Percentiles rank a stretch among this genome's conserved stretches.
These are phyloP conservation scores for Mamestra brassicae DNA, from an alignment of 2,888 invertebrate genomes.

Conservation along the genomic window DNA sequence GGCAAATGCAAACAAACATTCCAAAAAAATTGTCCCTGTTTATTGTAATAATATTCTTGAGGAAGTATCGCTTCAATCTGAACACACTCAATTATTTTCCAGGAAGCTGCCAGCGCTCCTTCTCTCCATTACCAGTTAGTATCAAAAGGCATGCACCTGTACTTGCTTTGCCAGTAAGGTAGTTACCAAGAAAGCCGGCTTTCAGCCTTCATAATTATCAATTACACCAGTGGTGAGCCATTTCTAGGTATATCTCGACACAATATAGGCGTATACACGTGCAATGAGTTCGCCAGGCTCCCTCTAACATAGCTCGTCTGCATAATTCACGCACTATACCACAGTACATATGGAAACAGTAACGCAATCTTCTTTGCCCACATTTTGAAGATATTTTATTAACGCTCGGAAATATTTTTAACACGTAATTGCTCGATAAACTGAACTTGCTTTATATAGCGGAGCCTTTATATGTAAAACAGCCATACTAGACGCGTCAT, in stretches of 20 bases:
- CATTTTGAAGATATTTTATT: too few species aligned
- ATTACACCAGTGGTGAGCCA: not conserved
- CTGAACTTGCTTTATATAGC: too few species aligned
- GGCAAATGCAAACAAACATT: too few species aligned
- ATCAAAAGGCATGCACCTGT: not conserved
- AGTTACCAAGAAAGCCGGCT: not conserved
- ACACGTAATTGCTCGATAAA: too few species aligned
- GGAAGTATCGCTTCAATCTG: not conserved
- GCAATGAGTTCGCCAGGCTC: not conserved
- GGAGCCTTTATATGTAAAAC: too few species aligned
- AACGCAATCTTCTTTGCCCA: not conserved
- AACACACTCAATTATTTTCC: not conserved
- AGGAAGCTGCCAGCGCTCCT: not conserved
- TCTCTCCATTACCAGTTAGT: not conserved
- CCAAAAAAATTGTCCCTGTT: too few species aligned
- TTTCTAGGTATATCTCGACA: not conserved
- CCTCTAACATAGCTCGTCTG: conserved; percentile 12
- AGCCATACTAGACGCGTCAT: too few species aligned
- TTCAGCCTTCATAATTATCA: not conserved
- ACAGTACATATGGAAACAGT: conserved; percentile 22
- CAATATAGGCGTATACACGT: not conserved
- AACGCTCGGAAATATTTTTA: too few species aligned
- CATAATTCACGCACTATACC: conserved; percentile 24
- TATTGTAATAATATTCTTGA: not conserved
- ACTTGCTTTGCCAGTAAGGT: too few species aligned